Conservation (phyloP, 2,888 invertebrate species). For the Drosophila stalkeri region DNA sequence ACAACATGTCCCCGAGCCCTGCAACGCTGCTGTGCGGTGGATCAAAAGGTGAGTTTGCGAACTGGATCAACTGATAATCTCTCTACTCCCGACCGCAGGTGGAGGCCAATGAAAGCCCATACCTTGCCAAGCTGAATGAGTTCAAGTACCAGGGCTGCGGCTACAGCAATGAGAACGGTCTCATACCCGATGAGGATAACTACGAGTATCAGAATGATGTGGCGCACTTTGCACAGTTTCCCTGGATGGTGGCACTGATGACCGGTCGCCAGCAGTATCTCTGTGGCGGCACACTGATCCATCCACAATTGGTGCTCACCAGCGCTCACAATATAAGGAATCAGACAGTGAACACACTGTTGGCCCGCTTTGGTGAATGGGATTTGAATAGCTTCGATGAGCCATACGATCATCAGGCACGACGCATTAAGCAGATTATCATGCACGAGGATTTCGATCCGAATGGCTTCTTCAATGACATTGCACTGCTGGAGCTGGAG, state of each 20-base stretch:
- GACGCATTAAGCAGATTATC: slow-evolving; percentile 86
- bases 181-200: slow-evolving; percentile 89
- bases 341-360: slow-evolving; percentile 69
- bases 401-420: slow-evolving; percentile 89
- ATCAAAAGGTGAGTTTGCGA: slow-evolving; percentile 39
- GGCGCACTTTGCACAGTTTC: slow-evolving; percentile 91
- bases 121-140: slow-evolving; percentile 20
- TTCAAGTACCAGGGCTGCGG: slow-evolving; percentile 87
- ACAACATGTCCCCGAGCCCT: slow-evolving; percentile 35
- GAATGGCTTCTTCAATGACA: slow-evolving; percentile 90
- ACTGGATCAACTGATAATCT: not conserved
- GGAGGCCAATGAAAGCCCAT: slow-evolving; percentile 39
- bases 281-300: slow-evolving; percentile 93
- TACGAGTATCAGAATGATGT: slow-evolving; percentile 86
- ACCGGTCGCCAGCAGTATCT: slow-evolving; percentile 86
- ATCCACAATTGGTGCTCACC: slow-evolving; percentile 90
- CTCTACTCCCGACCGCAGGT: slow-evolving; percentile 19
- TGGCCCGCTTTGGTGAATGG: slow-evolving; percentile 91
- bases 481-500: slow-evolving; percentile 89
- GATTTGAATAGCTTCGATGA: slow-evolving; percentile 90
- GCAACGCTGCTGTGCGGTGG: slow-evolving; percentile 56
- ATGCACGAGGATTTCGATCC: slow-evolving; percentile 86
- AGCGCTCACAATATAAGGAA: slow-evolving; percentile 89
- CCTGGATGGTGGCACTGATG: slow-evolving; percentile 91
- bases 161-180: slow-evolving; percentile 89